Conservation (phyloP, 2,113 vertebrate species). For the Cheirogaleus medius region DNA sequence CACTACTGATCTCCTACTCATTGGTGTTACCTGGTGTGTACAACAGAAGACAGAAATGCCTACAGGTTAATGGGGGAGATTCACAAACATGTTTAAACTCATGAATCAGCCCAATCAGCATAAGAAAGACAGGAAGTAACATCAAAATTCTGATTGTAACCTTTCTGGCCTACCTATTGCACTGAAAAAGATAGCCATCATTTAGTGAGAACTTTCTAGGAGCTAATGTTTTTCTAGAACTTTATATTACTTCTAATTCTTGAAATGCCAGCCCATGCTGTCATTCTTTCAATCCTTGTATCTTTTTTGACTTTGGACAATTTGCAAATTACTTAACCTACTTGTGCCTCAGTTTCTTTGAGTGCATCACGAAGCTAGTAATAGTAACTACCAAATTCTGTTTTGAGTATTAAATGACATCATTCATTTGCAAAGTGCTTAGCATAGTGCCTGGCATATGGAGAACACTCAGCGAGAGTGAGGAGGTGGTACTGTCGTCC, state of each 20-base stretch:
- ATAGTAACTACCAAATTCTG: neutral
- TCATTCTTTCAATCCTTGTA: neutral
- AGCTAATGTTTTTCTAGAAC: neutral
- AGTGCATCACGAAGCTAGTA: neutral
- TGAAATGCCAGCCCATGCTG: neutral
- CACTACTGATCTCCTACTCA: neutral
- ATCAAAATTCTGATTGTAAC: neutral
- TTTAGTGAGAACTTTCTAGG: neutral
- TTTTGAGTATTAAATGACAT: neutral
- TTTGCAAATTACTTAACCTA: neutral
- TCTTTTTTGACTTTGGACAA: neutral
- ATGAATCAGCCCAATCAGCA: too few relatives aligned
- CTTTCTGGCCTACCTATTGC: neutral
- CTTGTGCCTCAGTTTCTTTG: neutral
- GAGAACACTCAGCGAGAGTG: neutral
- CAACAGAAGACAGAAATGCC: neutral
- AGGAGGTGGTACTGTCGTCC: neutral
- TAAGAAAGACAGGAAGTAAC: neutral
- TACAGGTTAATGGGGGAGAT: neutral
- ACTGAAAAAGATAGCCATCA: neutral
- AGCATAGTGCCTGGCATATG: accelerated
- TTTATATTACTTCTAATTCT: neutral
- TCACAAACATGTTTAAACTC: neutral
- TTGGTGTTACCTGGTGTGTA: neutral
- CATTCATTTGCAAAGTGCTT: accelerated